phyloP scores from a whole-genome alignment of 2,888 invertebrate species.

The Pristionchus mayeri region DNA sequence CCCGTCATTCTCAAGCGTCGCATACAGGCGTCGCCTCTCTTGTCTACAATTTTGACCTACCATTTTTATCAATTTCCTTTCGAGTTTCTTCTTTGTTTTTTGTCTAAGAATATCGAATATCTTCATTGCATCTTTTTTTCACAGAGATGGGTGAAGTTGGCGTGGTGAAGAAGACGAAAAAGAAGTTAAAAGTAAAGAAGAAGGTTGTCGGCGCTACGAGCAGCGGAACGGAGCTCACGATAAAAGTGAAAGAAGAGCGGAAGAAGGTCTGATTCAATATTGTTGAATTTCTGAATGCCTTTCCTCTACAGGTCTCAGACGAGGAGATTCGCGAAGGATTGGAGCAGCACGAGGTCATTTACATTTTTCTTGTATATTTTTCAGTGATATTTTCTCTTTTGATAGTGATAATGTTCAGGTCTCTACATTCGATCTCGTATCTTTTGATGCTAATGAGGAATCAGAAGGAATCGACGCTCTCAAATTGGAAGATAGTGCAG shows the following conservation, averaged over 20 bases:
- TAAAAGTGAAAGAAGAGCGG: conserved; percentile 32
- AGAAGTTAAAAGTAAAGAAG: conserved; percentile 47
- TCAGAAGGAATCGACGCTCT: background rate
- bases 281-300: too few species aligned
- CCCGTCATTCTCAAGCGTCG: too few species aligned
- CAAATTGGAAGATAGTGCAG: background rate
- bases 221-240: conserved; percentile 16
- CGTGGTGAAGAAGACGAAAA: conserved; percentile 29
- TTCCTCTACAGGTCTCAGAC: background rate
- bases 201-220: conserved; percentile 3
- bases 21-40: background rate
- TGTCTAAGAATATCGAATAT: background rate
- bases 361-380: background rate
- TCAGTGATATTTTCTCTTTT: background rate
- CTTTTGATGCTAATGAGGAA: background rate
- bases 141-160: conserved; percentile 24
- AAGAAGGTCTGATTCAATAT: background rate
- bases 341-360: conserved; percentile 9
- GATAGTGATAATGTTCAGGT: background rate
- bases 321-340: conserved; percentile 30
- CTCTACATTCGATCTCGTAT: conserved; percentile 16
- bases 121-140: background rate
- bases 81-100: background rate
- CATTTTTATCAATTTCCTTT: background rate
- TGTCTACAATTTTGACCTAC: background rate